Evolutionary conservation across 2,888 invertebrate species (phyloP).

Genomic region (Athripsodes cinereus): DNA sequence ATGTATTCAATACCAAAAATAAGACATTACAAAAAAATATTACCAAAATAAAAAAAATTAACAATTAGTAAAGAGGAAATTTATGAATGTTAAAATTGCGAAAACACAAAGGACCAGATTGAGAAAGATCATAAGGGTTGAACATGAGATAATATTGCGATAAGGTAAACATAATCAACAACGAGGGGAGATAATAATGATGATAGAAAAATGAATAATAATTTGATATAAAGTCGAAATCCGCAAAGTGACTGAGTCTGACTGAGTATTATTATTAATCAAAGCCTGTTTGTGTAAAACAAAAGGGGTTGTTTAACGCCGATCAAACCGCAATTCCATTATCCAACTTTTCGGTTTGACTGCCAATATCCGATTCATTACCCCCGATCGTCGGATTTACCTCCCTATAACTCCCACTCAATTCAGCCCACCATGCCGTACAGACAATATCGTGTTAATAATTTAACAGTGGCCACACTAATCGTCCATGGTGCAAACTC

Average conservation of each 20-base stretch:
- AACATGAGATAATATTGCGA: no score
- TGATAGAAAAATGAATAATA: background rate
- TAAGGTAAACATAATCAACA: no score
- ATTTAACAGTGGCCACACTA: conserved; percentile 25
- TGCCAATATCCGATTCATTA: conserved; percentile 27
- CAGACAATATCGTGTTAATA: conserved; percentile 25
- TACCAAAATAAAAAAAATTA: no score
- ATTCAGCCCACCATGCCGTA: background rate
- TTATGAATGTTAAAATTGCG: no score
- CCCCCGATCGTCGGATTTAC: conserved; percentile 8
- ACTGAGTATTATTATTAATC: no score
- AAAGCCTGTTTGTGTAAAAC: conserved; percentile 18
- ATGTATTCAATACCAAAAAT: no score
- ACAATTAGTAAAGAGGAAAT: no score
- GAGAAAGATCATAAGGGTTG: no score
- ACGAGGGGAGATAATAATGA: no score
- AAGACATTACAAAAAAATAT: no score
- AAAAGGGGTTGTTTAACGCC: conserved; percentile 22
- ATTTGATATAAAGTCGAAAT: conserved; percentile 3
- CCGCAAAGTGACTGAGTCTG: conserved; percentile 3
- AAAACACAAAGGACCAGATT: no score
- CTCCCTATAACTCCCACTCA: conserved; percentile 11
- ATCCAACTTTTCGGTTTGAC: conserved; percentile 27
- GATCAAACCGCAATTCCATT: conserved; percentile 26
- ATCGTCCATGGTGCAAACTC: conserved; percentile 19